Base-by-base conservation (phyloP, 1,140 invertebrate species). In the Gryllus bimaculatus region DNA sequence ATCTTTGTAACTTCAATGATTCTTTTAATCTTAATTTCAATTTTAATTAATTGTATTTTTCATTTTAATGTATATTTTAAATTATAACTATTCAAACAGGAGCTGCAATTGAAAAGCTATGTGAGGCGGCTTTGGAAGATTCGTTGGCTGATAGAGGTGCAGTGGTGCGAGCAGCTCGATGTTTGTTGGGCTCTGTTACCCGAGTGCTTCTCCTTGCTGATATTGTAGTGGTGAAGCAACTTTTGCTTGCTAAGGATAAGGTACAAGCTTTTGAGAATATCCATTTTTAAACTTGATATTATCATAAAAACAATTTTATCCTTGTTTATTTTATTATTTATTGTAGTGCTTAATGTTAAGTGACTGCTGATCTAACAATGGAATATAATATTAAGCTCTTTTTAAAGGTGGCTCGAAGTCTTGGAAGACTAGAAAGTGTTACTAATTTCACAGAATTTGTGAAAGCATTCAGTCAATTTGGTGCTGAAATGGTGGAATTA, bases 401-500 rank as follows among this genome's bases (percentile, higher is more conserved):
- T 47, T 13, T 18, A 8, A 26, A 92, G 92, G 91, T 94, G 79
- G 92, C 93, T 47, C 91, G 93, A 80, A 94, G 92, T 83, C 88
- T 96, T 81, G 94, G 94, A 81, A 90, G 94, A 77, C 88, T 99
- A 82, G 97, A 99, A 87, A 94, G 93, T 79, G 96, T 99, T 73
- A 93, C 94, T 79, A 98, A 97, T 87, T 99, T 99, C 85, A 98
- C 96, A 8, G 98, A 99, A 87, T 99, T 99, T 88, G 97, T 99
- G 48, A 96, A 98, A 84, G 96, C 97, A 8, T 99, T 99, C 88
- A 97, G 96, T 83, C 95, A 98, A 84, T 99, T 99, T 86, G 98
- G 98, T 7, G 94, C 93, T 12, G 96, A 99, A 85, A 99, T 99
- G 97, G 97, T 99, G 75, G 97, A 99, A 84, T 86, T 99, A 80